phyloP scores from a whole-genome alignment of 2,888 invertebrate genomes.

The Dione vanillae region DNA sequence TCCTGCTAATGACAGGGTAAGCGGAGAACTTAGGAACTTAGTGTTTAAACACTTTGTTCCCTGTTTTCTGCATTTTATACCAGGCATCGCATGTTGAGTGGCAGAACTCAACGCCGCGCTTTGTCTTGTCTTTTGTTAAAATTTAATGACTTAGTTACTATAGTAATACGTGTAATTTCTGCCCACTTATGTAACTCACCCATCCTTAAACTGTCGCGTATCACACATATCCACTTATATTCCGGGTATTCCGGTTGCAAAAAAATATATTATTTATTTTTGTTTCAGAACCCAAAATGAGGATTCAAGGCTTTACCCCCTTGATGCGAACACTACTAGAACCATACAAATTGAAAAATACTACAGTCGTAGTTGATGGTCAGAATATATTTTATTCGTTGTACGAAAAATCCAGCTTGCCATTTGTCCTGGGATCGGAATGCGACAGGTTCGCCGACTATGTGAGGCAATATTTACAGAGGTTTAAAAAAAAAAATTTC shows the following conservation, averaged over 20 bases:
- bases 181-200: too few species aligned
- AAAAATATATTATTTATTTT: not conserved
- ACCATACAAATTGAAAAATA: constrained; percentile 47
- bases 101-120: too few species aligned
- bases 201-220: too few species aligned
- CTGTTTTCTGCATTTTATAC: too few species aligned
- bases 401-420: constrained; percentile 49
- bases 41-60: too few species aligned
- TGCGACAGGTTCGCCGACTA: constrained; percentile 52
- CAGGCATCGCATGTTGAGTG: too few species aligned
- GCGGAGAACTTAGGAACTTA: too few species aligned
- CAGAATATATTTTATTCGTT: constrained; percentile 53
- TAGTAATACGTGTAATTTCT: too few species aligned
- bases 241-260: not conserved
- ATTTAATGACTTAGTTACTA: too few species aligned
- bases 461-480: constrained; percentile 49
- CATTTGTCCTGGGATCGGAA: constrained; percentile 55
- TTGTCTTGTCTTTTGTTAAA: too few species aligned
- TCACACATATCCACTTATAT: too few species aligned
- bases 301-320: constrained; percentile 34
- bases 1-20: too few species aligned
- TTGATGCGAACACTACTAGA: constrained; percentile 20
- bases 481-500: constrained; percentile 55
- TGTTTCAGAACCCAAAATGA: constrained; percentile 39
- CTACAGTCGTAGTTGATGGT: constrained; percentile 58